Evolutionary conservation across 1,140 invertebrate species (phyloP).

Genomic region (Hypothenemus hampei): DNA sequence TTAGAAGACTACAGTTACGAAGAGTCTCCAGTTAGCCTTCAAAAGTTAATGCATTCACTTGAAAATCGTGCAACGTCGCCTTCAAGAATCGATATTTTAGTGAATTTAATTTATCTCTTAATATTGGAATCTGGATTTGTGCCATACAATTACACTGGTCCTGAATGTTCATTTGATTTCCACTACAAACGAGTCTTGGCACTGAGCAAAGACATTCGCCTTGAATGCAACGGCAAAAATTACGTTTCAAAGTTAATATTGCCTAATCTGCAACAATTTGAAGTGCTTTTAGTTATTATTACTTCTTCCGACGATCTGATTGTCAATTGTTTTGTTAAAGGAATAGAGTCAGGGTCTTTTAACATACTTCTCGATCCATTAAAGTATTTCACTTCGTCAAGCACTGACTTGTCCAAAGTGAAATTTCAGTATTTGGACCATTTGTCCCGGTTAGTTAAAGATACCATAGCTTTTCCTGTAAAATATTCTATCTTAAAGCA

Average conservation of each 20-base stretch:
- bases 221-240: constrained; percentile 28
- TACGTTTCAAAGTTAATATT: constrained; percentile 31
- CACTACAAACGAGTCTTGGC: constrained; percentile 29
- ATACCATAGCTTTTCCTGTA: constrained; percentile 34
- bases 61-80: constrained; percentile 8
- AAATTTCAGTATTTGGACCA: constrained; percentile 36
- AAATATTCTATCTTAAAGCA: constrained; percentile 33
- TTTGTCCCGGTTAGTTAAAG: constrained; percentile 38
- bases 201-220: constrained; percentile 19
- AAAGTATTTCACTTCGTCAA: constrained; percentile 36
- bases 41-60: constrained; percentile 28
- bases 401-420: constrained; percentile 20
- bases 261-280: constrained; percentile 17
- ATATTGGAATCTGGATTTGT: constrained; percentile 42
- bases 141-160: constrained; percentile 26
- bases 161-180: constrained; percentile 31
- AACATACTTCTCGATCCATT: constrained; percentile 36
- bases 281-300: constrained; percentile 29
- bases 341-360: constrained; percentile 22
- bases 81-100: constrained; percentile 35
- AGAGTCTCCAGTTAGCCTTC: constrained; percentile 26
- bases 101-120: constrained; percentile 37
- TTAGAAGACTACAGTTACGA: constrained; percentile 35
- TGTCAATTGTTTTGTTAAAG: constrained; percentile 35
- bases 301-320: constrained; percentile 37